Evolutionary conservation across 1,140 invertebrate species (phyloP).

Genomic region (Pseudomyrmex concolor): DNA sequence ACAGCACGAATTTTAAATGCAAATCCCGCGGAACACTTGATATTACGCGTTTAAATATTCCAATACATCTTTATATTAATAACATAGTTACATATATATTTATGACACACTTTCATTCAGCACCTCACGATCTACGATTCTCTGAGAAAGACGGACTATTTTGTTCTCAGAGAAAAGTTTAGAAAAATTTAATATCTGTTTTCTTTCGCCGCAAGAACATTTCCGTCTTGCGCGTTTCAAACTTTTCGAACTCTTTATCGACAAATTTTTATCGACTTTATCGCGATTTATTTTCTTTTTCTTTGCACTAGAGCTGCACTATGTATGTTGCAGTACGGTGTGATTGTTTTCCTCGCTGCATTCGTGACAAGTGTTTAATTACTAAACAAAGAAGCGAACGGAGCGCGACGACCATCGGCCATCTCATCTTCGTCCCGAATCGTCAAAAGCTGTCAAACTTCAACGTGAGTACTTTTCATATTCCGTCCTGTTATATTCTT

Average conservation of each 20-base stretch:
- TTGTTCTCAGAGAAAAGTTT: background rate
- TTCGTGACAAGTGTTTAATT: background rate
- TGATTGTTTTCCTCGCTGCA: background rate
- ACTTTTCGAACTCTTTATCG: background rate
- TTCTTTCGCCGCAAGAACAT: background rate
- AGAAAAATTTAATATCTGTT: background rate
- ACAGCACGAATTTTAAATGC: conserved; percentile 81
- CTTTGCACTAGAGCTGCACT: no score
- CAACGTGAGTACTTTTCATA: background rate
- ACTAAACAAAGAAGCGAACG: no score
- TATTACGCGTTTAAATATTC: conserved; percentile 67
- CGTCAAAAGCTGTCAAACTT: background rate
- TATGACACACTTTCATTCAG: conserved; percentile 48
- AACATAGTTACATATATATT: conserved; percentile 46
- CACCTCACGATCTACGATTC: background rate
- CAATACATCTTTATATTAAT: conserved; percentile 67
- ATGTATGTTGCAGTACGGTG: background rate
- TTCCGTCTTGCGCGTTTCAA: background rate
- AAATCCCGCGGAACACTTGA: conserved; percentile 66
- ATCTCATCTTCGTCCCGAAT: background rate
- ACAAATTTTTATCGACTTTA: background rate
- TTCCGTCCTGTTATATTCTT: conserved; percentile 17
- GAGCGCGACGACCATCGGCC: background rate
- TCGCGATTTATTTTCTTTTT: no score
- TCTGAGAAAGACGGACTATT: background rate